phyloP scores from a whole-genome alignment of 2,888 invertebrate genomes.

The Synanthedon formicaeformis region DNA sequence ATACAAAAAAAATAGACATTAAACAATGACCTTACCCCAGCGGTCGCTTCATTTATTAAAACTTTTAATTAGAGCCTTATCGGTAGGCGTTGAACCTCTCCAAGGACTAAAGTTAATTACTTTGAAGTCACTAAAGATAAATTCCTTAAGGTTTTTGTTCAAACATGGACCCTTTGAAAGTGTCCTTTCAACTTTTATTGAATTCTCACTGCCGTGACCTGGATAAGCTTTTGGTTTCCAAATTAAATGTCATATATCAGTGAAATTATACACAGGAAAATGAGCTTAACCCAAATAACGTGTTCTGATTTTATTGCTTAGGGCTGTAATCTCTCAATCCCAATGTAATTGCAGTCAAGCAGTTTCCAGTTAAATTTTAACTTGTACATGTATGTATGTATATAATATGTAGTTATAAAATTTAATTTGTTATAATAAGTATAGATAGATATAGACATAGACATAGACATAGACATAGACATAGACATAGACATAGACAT shows the following conservation, averaged over 20 bases:
- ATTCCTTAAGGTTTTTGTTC: neutral
- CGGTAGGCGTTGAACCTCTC: constrained; percentile 3
- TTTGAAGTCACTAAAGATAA: constrained; percentile 2
- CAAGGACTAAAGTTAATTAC: neutral
- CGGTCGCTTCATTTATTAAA: constrained; percentile 5
- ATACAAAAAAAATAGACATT: neutral
- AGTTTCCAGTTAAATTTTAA: too few species aligned
- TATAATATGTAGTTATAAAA: too few species aligned
- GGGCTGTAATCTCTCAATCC: too few species aligned
- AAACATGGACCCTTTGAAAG: neutral
- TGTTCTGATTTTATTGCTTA: too few species aligned
- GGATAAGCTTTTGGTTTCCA: neutral
- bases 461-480: too few species aligned
- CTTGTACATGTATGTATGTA: too few species aligned
- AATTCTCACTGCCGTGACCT: neutral
- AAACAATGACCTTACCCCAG: neutral
- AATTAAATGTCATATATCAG: neutral
- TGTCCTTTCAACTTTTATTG: neutral
- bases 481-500: too few species aligned
- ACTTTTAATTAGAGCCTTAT: constrained; percentile 21
- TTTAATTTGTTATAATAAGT: too few species aligned
- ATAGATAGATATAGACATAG: too few species aligned
- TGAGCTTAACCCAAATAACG: too few species aligned
- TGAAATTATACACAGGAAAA: too few species aligned
- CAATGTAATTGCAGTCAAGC: too few species aligned